These are phyloP conservation scores for Pelagia noctiluca DNA, from an alignment of 30 jellyfish, hydroid and myxozoan genomes.

Conservation along the genomic window DNA sequence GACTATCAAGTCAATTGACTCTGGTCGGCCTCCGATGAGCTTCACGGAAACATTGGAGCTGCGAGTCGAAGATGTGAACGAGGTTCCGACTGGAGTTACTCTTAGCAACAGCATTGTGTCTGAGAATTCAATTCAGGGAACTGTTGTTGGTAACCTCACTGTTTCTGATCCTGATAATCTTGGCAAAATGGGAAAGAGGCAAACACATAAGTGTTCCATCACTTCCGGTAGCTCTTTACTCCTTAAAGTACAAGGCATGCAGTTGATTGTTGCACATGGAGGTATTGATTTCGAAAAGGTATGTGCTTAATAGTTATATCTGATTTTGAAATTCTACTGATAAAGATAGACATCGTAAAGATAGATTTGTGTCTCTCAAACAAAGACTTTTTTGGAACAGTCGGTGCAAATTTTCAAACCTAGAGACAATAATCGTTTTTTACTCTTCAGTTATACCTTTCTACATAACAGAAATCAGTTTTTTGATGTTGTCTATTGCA, in stretches of 20 bases:
- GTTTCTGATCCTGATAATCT: conserved; percentile 85
- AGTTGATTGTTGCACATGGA: conserved; percentile 60
- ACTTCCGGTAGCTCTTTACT: conserved; percentile 54
- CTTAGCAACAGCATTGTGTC: conserved; percentile 29
- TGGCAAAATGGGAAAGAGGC: conserved; percentile 36
- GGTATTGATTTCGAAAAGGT: conserved; percentile 82
- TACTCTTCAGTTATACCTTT: no score
- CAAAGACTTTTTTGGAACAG: no score
- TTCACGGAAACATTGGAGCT: conserved; percentile 60
- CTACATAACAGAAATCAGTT: no score
- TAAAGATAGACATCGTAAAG: background rate
- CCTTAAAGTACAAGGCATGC: conserved; percentile 42
- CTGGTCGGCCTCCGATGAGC: conserved; percentile 85
- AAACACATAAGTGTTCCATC: conserved; percentile 57
- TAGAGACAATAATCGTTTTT: no score
- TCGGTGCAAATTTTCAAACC: no score
- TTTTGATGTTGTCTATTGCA: no score
- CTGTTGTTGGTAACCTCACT: conserved; percentile 64
- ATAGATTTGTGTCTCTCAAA: no score
- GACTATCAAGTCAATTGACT: conserved; percentile 53
- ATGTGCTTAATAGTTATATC: background rate
- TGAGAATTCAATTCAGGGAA: conserved; percentile 70
- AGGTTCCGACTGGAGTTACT: conserved; percentile 76
- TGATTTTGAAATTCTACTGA: no score
- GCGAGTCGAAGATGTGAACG: conserved; percentile 83